These are phyloP conservation scores for Drosophila helvetica DNA, from an alignment of 2,888 invertebrate genomes.

Conservation along the genomic window DNA sequence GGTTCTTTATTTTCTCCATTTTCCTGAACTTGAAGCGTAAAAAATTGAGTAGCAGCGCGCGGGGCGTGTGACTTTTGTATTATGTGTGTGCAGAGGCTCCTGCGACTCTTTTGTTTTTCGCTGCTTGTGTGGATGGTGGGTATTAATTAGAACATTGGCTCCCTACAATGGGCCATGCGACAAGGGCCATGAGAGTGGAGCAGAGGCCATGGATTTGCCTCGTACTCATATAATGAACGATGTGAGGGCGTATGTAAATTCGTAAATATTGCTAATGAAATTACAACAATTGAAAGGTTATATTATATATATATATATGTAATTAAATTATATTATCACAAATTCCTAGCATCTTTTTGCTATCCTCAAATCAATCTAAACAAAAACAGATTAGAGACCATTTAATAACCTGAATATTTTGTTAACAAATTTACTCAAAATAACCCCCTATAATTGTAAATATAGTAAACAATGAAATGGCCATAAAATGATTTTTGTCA, in stretches of 20 bases:
- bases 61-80: constrained; percentile 1
- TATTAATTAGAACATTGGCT: constrained; percentile 30
- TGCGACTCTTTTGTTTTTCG: constrained; percentile 14
- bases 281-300: not conserved
- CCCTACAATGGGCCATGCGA: constrained; percentile 10
- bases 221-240: no score
- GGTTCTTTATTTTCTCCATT: constrained; percentile 29
- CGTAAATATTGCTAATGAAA: not conserved
- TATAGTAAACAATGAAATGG: not conserved
- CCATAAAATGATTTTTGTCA: not conserved
- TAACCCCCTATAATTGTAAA: not conserved
- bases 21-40: constrained; percentile 61
- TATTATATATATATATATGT: no score
- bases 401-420: not conserved
- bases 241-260: no score
- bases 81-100: not conserved
- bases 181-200: not conserved
- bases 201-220: not conserved
- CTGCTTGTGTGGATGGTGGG: constrained; percentile 12
- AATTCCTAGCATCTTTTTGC: not conserved
- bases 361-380: not conserved
- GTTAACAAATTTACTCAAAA: not conserved
- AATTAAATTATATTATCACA: no score
- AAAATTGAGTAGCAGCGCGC: constrained; percentile 44
- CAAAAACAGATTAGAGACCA: not conserved